These are phyloP conservation scores for Hippocampus zosterae DNA, from an alignment of 2,113 vertebrate species.

Conservation along the genomic window DNA sequence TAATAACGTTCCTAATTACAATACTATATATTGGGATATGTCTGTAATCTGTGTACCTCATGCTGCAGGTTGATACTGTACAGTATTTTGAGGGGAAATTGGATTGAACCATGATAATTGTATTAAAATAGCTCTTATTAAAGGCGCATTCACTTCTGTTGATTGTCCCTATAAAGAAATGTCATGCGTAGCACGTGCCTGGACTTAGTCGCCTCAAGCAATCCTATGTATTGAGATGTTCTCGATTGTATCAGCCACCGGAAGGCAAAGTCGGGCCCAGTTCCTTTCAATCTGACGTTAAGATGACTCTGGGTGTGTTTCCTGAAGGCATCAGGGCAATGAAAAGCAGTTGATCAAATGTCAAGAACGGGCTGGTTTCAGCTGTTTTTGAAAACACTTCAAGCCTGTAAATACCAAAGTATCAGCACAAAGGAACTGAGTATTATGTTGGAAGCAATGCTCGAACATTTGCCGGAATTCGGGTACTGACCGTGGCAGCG, in stretches of 20 bases:
- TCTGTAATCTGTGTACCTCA: neutral
- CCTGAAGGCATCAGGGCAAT: slow-evolving; percentile 8
- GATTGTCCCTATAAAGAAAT: slow-evolving; percentile 60
- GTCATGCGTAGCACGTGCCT: slow-evolving; percentile 45
- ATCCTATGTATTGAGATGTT: slow-evolving; percentile 52
- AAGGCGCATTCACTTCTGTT: slow-evolving; percentile 45
- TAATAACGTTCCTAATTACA: too few species aligned
- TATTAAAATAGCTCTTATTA: slow-evolving; percentile 52
- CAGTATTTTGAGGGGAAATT: neutral
- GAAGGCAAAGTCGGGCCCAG: slow-evolving; percentile 34
- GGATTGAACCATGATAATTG: slow-evolving; percentile 44
- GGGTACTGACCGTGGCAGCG: slow-evolving; percentile 12
- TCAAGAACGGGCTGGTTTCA: slow-evolving; percentile 4
- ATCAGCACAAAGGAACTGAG: slow-evolving; percentile 1
- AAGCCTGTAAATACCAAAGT: neutral
- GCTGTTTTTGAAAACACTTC: slow-evolving; percentile 4
- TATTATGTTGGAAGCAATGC: slow-evolving; percentile 13
- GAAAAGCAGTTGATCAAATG: slow-evolving; percentile 15
- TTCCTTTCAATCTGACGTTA: slow-evolving; percentile 30
- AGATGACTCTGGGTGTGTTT: slow-evolving; percentile 13
- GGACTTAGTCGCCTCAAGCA: slow-evolving; percentile 17
- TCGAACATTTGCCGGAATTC: slow-evolving; percentile 6
- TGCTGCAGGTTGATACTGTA: neutral
- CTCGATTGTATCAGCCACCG: slow-evolving; percentile 50
- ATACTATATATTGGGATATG: too few species aligned